Evolutionary conservation across 2,888 invertebrate species (phyloP), one percentile per base, ranked within the genome.

Genomic region (Eustalomyia histrio): DNA sequence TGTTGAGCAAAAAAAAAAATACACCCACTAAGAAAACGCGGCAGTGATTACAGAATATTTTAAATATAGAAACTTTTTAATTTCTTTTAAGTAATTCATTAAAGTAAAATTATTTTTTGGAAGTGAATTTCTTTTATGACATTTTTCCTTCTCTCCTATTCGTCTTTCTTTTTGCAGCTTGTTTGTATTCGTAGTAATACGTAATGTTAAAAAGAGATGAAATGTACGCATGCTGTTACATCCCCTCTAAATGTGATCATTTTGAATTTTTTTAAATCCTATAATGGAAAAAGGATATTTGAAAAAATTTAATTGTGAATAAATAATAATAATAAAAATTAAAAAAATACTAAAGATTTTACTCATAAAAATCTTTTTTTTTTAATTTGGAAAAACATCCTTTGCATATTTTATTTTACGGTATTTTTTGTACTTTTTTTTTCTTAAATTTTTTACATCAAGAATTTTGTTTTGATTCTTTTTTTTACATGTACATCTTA

Each of bases 401-500:
- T 47, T 57, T 0, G 5, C 8, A 24, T 14, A 10, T 21, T 55
- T n/a, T 6, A 29, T 29, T 1, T 29, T 29, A 29, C 29, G 29
- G 29, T 57, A 16, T 29, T 57, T 33, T 29, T 65, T 63, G 39
- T 43, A 12, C 4, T 72, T 57, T 67, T 39, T 61, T 67, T 50
- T 14, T 47, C 16, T 47, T 47, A n/a, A 2, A n/a, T 17, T 68
- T 79, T 60, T 68, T 67, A 72, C 53, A 73, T 47, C 72, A 61
- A 78, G 53, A 79, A 79, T 75, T 80, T 80, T 80, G 80, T 80
- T 80, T 75, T 80, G 80, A 80, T 75, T 80, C 61, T 80, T 16
- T 79, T 5, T 24, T 79, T 72, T 72, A 60, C 39, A 75, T 64
- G 69, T 24, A 43, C 65, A 73, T 79, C 72, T 57, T 73, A 50